These are phyloP conservation scores for Eulithis testata DNA, from an alignment of 2,888 invertebrate genomes.

Conservation along the genomic window DNA sequence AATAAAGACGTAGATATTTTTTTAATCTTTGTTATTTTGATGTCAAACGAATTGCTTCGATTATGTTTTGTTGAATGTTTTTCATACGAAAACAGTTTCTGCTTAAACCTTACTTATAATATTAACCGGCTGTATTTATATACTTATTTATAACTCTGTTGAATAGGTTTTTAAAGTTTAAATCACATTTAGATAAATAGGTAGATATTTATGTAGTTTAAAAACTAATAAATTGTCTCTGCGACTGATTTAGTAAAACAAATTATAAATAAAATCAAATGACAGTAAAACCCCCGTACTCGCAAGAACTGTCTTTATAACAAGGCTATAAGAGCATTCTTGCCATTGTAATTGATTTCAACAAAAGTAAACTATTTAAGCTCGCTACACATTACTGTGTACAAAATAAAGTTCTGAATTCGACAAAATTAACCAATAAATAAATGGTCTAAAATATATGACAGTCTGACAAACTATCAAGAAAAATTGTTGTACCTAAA, in stretches of 20 bases:
- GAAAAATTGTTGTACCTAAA: too few relatives aligned
- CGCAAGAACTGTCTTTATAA: too few relatives aligned
- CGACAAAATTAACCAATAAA: too few relatives aligned
- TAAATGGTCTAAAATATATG: too few relatives aligned
- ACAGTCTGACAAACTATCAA: too few relatives aligned
- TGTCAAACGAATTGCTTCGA: background rate
- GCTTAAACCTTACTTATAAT: conserved; percentile 6
- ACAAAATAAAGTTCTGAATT: too few relatives aligned
- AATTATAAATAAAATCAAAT: background rate
- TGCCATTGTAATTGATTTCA: too few relatives aligned
- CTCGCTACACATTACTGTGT: too few relatives aligned
- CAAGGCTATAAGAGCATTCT: too few relatives aligned
- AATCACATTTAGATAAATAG: conserved; percentile 21
- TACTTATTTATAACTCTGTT: conserved; percentile 24
- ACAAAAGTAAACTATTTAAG: too few relatives aligned
- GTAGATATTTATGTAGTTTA: conserved; percentile 19
- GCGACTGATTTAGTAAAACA: conserved; percentile 1
- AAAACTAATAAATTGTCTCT: conserved; percentile 9
- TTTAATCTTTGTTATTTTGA: background rate
- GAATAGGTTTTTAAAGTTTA: conserved; percentile 20
- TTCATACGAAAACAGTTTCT: background rate
- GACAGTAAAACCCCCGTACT: too few relatives aligned
- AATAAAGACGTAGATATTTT: too few relatives aligned
- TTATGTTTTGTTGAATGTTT: background rate
- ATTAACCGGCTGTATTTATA: conserved; percentile 10